phyloP scores from a whole-genome alignment of 2,113 vertebrate genomes.

The Gobius niger region DNA sequence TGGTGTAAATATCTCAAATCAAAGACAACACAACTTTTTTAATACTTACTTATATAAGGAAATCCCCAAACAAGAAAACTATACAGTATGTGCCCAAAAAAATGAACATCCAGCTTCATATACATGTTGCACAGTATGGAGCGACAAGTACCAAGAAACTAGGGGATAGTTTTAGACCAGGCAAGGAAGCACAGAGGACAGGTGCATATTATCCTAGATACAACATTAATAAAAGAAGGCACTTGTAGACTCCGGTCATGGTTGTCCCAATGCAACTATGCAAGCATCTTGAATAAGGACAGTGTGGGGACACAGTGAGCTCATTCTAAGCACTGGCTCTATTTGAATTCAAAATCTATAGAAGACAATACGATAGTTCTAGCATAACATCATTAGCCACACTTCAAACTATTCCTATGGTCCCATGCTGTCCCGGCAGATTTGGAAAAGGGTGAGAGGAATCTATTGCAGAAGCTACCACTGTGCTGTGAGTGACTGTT shows the following conservation, averaged over 20 bases:
- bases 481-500: slow-evolving; percentile 11
- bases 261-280: background rate
- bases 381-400: background rate
- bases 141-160: too few relatives aligned
- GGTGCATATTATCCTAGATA: background rate
- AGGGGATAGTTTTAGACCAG: too few relatives aligned
- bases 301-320: background rate
- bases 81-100: too few relatives aligned
- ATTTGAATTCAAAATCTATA: slow-evolving; percentile 1
- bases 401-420: background rate
- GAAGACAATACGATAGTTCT: background rate
- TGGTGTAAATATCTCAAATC: too few relatives aligned
- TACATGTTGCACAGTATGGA: too few relatives aligned
- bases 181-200: too few relatives aligned
- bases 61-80: too few relatives aligned
- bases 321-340: background rate
- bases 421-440: background rate
- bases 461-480: slow-evolving; percentile 13
- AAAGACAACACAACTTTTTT: too few relatives aligned
- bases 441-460: slow-evolving; percentile 12
- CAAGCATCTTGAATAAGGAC: background rate
- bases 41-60: too few relatives aligned
- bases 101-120: too few relatives aligned
- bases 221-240: background rate
- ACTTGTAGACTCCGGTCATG: background rate